Evolutionary conservation across 1,140 invertebrate genomes (phyloP), one percentile per base, ranked within the genome.

Genomic region (Pseudomyrmex sp.): DNA sequence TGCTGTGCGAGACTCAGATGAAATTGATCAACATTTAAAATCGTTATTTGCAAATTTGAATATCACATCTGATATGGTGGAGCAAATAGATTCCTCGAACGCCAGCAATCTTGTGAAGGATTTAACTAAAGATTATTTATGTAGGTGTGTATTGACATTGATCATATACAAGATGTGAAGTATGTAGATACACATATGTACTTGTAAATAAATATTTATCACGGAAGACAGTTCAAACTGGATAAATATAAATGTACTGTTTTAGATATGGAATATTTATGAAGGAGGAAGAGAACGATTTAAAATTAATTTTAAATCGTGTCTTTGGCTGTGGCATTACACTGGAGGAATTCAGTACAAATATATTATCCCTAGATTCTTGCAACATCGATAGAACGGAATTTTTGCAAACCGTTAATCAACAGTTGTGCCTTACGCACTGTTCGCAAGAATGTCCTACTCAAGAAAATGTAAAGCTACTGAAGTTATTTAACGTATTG

Each of bases 61-160:
- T 61, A 96, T 96, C 63, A 95, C 94, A 7, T 77, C 95, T 46
- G 93, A 96, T 70, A 96, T 96, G 96, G 93, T 96, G 77, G 91
- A 95, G 52, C 90, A 68, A 61, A 93, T 96, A 74, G 91, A 94
- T 26, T 91, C 90, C 13, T 95, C 93, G 61, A 91, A 93, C 85
- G 95, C 94, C 84, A 95, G 94, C 90, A 85, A 87, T 75, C 94
- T 95, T 58, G 93, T 94, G 10, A 95, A 95, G 90, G 91, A 95
- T 91, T 93, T 95, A 83, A 91, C 95, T 80, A 94, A 95, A 15
- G 92, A 93, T 88, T 77, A 91, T 83, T 85, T 94, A 46, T 90
- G 86, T 66, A 88, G 89, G 91, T 93, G 82, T n/a, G 65, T 73
- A 66, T 10, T 68, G 35, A 35, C 35, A 35, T 7, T 35, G 35